These are phyloP conservation scores for Pipistrellus pipistrellus DNA, from an alignment of 2,797 vertebrate genomes.

Conservation along the genomic window DNA sequence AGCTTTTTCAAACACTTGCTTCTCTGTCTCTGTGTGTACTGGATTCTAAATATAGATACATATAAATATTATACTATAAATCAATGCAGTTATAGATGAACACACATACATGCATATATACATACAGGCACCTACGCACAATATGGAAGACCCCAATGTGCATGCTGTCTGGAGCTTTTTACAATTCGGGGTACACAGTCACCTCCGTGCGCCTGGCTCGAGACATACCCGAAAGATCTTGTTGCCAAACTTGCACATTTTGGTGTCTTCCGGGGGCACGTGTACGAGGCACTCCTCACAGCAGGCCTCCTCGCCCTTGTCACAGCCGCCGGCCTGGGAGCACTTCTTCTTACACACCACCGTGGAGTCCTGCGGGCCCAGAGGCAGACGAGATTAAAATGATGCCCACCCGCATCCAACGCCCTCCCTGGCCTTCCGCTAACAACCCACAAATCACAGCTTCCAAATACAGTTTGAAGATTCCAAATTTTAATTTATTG, in stretches of 20 bases:
- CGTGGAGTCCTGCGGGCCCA: constrained; percentile 93
- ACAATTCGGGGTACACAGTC: not conserved
- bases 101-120: not conserved
- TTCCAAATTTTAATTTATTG: not conserved
- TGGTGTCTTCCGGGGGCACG: constrained; percentile 92
- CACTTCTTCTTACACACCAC: constrained; percentile 95
- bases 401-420: not conserved
- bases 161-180: not conserved
- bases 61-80: not conserved
- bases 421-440: not conserved
- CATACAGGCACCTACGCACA: not conserved
- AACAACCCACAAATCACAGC: too few relatives aligned
- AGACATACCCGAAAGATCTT: constrained; percentile 95
- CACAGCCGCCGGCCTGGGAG: constrained; percentile 90
- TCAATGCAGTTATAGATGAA: not conserved
- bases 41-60: not conserved
- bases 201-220: not conserved
- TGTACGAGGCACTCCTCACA: constrained; percentile 94
- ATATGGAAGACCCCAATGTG: not conserved
- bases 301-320: constrained; percentile 87
- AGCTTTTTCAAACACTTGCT: not conserved
- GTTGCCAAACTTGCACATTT: constrained; percentile 95
- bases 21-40: not conserved
- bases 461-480: not conserved
- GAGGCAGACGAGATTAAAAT: constrained; percentile 68